These are phyloP conservation scores for Pseudomyrmex pallidus DNA, from an alignment of 1,140 invertebrate species.

Conservation along the genomic window DNA sequence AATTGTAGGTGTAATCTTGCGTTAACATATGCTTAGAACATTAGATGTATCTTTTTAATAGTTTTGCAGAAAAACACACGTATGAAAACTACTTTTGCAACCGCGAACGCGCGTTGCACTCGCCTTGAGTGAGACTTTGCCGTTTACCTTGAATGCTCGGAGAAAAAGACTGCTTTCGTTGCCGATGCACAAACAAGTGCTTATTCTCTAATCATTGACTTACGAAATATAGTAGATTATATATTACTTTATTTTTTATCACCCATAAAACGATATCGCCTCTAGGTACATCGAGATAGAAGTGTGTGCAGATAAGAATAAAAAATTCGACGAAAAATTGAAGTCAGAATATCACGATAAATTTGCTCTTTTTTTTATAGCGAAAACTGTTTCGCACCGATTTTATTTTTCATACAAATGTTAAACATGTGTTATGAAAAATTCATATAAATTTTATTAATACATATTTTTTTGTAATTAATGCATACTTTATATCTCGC, in stretches of 20 bases:
- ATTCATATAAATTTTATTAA: too few species aligned
- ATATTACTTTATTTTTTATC: not conserved
- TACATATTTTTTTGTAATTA: too few species aligned
- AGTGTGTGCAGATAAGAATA: not conserved
- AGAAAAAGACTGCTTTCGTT: constrained; percentile 64
- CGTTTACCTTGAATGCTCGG: constrained; percentile 68
- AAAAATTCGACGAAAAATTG: not conserved
- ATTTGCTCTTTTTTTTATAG: not conserved
- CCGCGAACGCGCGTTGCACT: constrained; percentile 26
- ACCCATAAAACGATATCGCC: not conserved
- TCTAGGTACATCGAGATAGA: not conserved
- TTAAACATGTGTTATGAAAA: not conserved
- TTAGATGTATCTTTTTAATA: not conserved
- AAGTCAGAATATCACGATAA: not conserved
- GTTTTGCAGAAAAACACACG: constrained; percentile 22
- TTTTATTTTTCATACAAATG: not conserved
- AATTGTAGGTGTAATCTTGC: not conserved
- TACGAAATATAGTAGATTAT: constrained; percentile 15
- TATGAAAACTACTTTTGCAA: not conserved
- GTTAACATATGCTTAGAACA: not conserved
- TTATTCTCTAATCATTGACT: constrained; percentile 34
- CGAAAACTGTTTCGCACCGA: not conserved
- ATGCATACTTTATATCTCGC: too few species aligned
- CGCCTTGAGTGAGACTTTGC: constrained; percentile 58
- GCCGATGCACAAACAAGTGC: constrained; percentile 42